These are phyloP conservation scores for Mormyrops attenuatus DNA, from an alignment of 2,797 vertebrate genomes.

Conservation along the genomic window DNA sequence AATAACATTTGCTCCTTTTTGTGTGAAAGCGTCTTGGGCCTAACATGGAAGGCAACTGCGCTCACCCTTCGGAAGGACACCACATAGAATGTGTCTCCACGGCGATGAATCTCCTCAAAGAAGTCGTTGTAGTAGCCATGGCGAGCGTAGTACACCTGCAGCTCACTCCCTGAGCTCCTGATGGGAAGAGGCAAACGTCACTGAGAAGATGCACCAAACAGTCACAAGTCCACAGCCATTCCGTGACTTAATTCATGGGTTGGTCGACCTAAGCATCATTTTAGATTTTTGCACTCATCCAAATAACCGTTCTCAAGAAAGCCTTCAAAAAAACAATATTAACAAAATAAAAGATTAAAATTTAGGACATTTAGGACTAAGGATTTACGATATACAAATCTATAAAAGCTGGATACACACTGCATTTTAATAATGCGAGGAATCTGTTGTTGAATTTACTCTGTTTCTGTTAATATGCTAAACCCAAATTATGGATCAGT, in stretches of 20 bases:
- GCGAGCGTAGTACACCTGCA: constrained; percentile 70
- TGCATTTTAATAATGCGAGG: not conserved
- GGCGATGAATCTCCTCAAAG: constrained; percentile 67
- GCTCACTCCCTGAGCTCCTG: constrained; percentile 62
- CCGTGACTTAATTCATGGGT: not conserved
- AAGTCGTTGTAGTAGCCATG: constrained; percentile 67
- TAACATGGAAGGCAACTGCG: not conserved
- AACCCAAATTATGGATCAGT: not conserved
- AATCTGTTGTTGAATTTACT: not conserved
- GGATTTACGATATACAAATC: not conserved
- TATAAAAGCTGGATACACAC: not conserved
- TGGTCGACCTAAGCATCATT: not conserved
- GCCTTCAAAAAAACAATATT: not conserved
- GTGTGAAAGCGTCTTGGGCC: not conserved
- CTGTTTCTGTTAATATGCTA: not conserved
- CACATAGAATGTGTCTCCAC: constrained; percentile 71
- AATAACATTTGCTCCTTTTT: not conserved
- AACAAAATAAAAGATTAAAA: not conserved
- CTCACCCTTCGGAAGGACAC: constrained; percentile 74
- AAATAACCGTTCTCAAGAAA: not conserved
- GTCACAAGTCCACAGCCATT: not conserved
- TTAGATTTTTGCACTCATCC: not conserved
- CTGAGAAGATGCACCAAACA: not conserved
- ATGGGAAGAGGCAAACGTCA: constrained; percentile 16
- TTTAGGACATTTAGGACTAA: not conserved